Conservation (phyloP, 2,888 invertebrate species). For the Clunio marinus region DNA sequence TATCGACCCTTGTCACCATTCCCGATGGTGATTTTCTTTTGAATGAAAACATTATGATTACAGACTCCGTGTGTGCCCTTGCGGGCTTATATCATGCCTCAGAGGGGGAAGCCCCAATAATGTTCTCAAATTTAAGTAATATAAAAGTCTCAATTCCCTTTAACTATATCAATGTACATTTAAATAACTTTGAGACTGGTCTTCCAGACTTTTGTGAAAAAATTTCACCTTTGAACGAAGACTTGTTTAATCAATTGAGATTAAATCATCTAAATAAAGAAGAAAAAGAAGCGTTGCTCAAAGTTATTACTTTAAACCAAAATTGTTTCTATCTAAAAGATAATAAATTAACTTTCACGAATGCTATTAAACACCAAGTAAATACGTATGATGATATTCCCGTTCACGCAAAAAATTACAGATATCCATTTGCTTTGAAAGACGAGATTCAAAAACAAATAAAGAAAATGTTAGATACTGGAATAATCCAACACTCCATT, state of each 20-base stretch:
- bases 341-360: background rate
- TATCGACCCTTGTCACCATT: no score
- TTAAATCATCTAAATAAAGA: background rate
- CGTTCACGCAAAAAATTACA: background rate
- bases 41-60: no score
- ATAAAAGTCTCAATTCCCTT: background rate
- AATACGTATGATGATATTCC: background rate
- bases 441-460: background rate
- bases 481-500: slow-evolving; percentile 42
- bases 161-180: background rate
- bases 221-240: no score
- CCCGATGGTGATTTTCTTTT: no score
- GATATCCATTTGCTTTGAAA: background rate
- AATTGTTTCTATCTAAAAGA: background rate
- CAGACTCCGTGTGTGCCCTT: no score
- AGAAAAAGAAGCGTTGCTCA: background rate
- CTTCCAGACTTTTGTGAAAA: no score
- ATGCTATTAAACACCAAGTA: background rate
- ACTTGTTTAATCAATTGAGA: background rate
- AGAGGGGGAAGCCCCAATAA: background rate
- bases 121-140: background rate
- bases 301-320: background rate
- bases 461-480: slow-evolving; percentile 21
- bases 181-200: background rate
- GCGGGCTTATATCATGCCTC: background rate